Evolutionary conservation across 2,888 invertebrate genomes (phyloP), one percentile per base, ranked within the genome.

Genomic region (Tineola bisselliella): DNA sequence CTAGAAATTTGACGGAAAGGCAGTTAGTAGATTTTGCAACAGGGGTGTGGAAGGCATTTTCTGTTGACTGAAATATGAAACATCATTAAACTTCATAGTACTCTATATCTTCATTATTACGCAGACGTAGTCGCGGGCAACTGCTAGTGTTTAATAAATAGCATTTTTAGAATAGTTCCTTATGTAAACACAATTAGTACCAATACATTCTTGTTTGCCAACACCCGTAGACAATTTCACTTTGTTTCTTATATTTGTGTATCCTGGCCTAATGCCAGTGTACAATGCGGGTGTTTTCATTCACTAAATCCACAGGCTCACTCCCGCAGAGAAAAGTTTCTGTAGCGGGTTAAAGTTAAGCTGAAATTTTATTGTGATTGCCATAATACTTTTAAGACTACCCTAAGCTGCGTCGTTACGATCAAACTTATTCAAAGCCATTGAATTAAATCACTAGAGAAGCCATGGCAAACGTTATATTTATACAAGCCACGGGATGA

Each of bases 341-440:
- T 52, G 52, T 52, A 52, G 52, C 52, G 52, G 52, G 52, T 52
- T 52, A 52, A 52, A 52, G 52, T 52, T 52, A 18, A 18, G 17
- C 18, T 44, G 44, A 19, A 44, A 60, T 60, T 60, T 60, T 60
- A 60, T 60, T 60, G 60, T 60, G 60, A 60, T 60, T 60, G 60
- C 48, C 60, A 38, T 60, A 44, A 60, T 60, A 60, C 60, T 19
- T 60, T 48, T 60, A 44, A 60, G 60, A 60, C 44, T n/a, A 17
- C 44, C 54, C 15, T 15, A 8, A 18, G 18, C 56, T 48, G 19
- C 18, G 25, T 56, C 56, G n/a, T 33, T 33, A 58, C 58, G 33
- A 33, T 58, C 58, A 31, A 58, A 58, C 58, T 58, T 33, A 58
- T 33, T 58, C 33, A 58, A 58, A 30, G 57, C n/a, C 17, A 57